Base-by-base conservation (phyloP, 2,888 invertebrate species). In the Hemithea aestivaria region DNA sequence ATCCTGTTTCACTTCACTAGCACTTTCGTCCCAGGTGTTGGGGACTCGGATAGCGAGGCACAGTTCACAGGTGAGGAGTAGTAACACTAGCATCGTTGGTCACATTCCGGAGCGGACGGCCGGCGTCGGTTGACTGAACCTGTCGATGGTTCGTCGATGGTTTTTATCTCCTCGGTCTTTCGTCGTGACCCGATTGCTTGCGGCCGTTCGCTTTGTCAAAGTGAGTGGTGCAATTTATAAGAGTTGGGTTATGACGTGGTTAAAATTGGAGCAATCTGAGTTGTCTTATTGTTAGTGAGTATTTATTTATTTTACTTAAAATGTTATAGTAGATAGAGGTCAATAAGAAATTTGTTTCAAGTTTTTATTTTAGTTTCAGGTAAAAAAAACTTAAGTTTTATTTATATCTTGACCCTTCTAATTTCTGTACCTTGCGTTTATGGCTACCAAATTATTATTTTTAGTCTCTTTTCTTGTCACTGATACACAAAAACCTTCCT, bases 91-190 rank as follows among this genome's bases (percentile, higher is more conserved):
- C 81, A 81, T 81, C 69, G 74, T 78, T 28, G 42, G 45, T 78
- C 63, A 80, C 85, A 85, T 85, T 73, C 79, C 84, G 79, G 56
- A 38, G 39, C 27, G 66, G 73, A 72, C 73, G 73, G 58, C 67
- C 59, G 59, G 58, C 69, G 60, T 61, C 67, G 71, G 70, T 67
- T 64, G 72, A 87, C 87, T 88, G 79, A 81, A 77, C 75, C 73
- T 62, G 66, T 63, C 72, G 66, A 58, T 56, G 62, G 68, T 56
- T 53, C 51, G 60, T 48, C 65, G 62, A 74, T 68, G 62, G 73
- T 82, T 80, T 87, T 85, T 87, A 88, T 87, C 74, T 80, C 77
- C 78, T 87, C 85, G 83, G 83, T 78, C 59, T 64, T 64, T 66
- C 70, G 76, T 78, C 62, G 75, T 80, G 78, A 69, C 60, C 76